Evolutionary conservation across 2,113 vertebrate genomes (phyloP).

Genomic region (Leiothrix lutea): DNA sequence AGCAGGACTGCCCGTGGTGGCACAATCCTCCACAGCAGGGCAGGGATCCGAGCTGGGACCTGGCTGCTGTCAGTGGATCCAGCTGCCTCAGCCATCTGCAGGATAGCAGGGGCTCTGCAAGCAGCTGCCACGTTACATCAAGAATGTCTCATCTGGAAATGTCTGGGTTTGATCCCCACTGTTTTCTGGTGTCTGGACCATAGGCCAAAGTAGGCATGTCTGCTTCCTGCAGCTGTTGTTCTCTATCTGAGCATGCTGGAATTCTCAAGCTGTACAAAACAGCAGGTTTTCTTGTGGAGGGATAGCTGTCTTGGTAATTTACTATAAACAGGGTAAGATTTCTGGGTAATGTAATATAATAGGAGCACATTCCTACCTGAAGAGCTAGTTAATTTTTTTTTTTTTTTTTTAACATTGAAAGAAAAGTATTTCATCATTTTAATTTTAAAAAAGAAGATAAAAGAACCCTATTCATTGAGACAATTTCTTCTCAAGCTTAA

Average conservation of each 20-base stretch:
- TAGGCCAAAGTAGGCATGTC: neutral
- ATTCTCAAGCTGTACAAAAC: neutral
- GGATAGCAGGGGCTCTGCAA: neutral
- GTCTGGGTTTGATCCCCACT: neutral
- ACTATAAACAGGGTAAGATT: neutral
- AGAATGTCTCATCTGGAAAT: neutral
- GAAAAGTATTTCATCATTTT: neutral
- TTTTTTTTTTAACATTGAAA: neutral
- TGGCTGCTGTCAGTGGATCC: rapidly evolving
- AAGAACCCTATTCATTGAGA: neutral
- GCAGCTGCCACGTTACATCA: neutral
- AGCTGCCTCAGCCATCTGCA: neutral
- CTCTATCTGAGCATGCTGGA: neutral
- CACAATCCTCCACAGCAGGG: neutral
- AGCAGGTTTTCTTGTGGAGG: neutral
- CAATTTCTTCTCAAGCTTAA: neutral
- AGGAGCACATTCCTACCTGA: neutral
- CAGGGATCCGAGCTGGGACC: neutral
- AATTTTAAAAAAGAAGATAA: neutral
- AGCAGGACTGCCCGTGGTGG: rapidly evolving
- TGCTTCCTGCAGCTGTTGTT: neutral
- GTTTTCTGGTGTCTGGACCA: neutral
- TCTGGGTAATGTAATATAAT: neutral
- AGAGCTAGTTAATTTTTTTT: neutral
- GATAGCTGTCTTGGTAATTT: neutral